phyloP scores from a whole-genome alignment of 2,888 invertebrate species.

The Creontiades dilutus region DNA sequence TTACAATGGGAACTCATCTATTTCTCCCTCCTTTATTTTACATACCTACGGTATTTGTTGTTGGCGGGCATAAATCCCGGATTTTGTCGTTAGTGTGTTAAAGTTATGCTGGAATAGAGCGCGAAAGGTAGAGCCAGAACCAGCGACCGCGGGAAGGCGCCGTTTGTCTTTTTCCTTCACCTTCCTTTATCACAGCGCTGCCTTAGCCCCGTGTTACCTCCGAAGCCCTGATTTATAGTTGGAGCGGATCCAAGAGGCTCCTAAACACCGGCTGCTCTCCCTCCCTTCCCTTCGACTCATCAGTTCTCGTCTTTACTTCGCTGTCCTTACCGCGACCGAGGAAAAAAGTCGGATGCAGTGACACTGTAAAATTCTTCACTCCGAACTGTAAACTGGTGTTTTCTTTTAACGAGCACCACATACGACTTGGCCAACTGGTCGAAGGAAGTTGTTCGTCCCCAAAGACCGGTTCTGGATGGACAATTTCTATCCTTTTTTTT shows the following conservation, averaged over 20 bases:
- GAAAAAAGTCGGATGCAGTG: too few relatives aligned
- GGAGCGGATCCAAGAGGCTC: background rate
- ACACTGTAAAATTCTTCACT: too few relatives aligned
- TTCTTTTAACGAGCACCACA: too few relatives aligned
- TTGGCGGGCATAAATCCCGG: background rate
- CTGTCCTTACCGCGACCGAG: too few relatives aligned
- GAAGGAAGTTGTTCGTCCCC: too few relatives aligned
- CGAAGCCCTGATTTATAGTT: conserved; percentile 24
- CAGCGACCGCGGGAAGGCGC: background rate
- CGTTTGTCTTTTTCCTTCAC: conserved; percentile 1
- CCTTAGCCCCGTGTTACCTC: conserved; percentile 1
- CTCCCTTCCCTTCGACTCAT: background rate
- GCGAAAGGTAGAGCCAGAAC: background rate
- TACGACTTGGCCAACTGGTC: too few relatives aligned
- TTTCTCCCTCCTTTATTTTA: too few relatives aligned
- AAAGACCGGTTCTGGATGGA: too few relatives aligned
- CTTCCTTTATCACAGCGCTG: conserved; percentile 5
- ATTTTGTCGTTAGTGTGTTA: background rate
- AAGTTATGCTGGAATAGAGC: background rate
- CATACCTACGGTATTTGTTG: background rate
- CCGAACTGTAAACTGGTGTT: too few relatives aligned
- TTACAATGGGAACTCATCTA: too few relatives aligned
- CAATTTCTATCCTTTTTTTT: too few relatives aligned
- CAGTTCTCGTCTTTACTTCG: too few relatives aligned
- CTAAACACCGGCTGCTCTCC: background rate